Base-by-base conservation (phyloP, 2,113 vertebrate genomes). In the Leuciscus idus region DNA sequence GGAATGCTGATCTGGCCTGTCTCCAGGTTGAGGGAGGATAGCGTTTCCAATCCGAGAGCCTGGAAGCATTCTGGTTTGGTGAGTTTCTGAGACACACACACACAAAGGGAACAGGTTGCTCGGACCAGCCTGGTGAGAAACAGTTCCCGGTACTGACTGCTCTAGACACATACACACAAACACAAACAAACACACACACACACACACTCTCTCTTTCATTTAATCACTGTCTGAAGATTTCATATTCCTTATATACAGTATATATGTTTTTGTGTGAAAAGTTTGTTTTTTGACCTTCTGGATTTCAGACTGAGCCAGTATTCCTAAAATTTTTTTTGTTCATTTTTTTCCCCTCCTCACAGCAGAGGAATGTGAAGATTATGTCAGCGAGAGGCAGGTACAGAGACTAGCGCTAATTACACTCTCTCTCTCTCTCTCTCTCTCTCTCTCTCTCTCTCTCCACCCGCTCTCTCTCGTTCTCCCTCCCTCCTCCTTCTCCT, bases 1-100 rank as follows among this genome's bases (percentile, higher is more conserved):
- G 97, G 96, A 0, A 98, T 99, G 97, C 98, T 97, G 83, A 57
- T 88, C 94, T 0, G 95, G 92, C 0, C 96, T 96, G 90, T 93
- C 92, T 33, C 93, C 95, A 0, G 83, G 77, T 68, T 83, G 39
- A 90, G 81, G 39, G 76, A 89, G 87, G 85, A 90, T 90, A 86
- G 89, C 87, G 50, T 90, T 90, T 90, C 89, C 85, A 90, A 80
- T 86, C 70, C 36, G 84, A 84, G 83, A 85, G 75, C 43, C 78
- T 84, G 79, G 86, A 88, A 86, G 82, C 61, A 85, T 86, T 90
- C 89, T 79, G 87, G 89, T 90, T 88, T 90, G 85, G 89, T 88
- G 85, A 88, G 89, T 90, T 90, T 90, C 73, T 86, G 61, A 84
- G 77, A 73, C 81, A 39, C 83, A 81, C 48, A 83, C 55, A 66